Evolutionary conservation across 2,113 vertebrate species (phyloP), one percentile per base, ranked within the genome.

Genomic region (Nansenia antarctica): DNA sequence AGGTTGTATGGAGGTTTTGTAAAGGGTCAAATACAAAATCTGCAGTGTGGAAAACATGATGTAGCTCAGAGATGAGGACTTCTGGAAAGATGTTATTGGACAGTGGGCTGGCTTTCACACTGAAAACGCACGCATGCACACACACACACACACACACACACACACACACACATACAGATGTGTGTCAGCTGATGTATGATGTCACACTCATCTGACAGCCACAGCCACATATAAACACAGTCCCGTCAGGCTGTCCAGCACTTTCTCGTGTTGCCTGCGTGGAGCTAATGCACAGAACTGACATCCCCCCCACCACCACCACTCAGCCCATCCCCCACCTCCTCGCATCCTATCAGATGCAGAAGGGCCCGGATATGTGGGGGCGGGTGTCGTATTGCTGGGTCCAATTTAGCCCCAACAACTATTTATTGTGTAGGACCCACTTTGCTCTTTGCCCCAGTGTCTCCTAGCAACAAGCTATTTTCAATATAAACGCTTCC

Each of bases 361-460:
- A 27, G 9, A 24, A 55, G 80, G 86, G 81, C n/a, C n/a, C n/a
- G 86, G 83, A 82, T 71, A 34, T 65, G 84, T 53, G 62, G 79
- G 71, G 55, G 69, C 77, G 69, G 84, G 80, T 31, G 35, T 76
- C 67, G 61, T 65, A 47, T 53, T 55, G 72, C 74, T 24, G 71
- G 63, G 54, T 69, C 76, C 72, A 72, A 74, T 71, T 71, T 65
- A 83, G 65, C 67, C 75, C 75, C 0, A 72, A 78, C 76, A 83
- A 72, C 73, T 63, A 83, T 74, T 90, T 83, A 86, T 88, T 82
- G 72, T 82, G 49, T 70, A 76, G 14, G 58, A 84, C 67, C 73
- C 80, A 68, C 77, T 83, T 85, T 86, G 84, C 88, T 88, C 89
- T 87, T 88, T 88, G 85, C 80, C 80, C 84, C 39, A 2, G 34